These are phyloP conservation scores for Nasua narica DNA, from an alignment of 2,797 vertebrate genomes.

Conservation along the genomic window DNA sequence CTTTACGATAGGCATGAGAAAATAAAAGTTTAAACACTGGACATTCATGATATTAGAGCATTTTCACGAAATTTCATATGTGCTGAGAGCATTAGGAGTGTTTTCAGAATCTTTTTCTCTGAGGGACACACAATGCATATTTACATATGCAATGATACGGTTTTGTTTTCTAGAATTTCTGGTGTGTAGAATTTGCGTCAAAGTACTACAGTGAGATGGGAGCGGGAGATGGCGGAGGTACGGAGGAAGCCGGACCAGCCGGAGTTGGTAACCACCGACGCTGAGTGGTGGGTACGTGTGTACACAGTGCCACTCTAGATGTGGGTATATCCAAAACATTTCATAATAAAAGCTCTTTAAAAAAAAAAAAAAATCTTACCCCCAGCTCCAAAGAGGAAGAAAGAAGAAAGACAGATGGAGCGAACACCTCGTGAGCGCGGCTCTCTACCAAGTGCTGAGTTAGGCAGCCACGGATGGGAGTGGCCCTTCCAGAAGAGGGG, in stretches of 20 bases:
- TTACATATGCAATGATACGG: background rate
- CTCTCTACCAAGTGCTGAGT: rapidly evolving
- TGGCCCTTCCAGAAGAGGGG: background rate
- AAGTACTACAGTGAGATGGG: background rate
- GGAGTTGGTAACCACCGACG: rapidly evolving
- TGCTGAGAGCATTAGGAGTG: background rate
- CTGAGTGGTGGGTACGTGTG: rapidly evolving
- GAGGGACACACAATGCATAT: background rate
- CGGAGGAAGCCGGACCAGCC: background rate
- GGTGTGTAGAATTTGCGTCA: background rate
- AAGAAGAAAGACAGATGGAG: background rate
- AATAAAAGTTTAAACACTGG: background rate
- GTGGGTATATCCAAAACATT: background rate
- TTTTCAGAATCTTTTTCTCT: background rate
- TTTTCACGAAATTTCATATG: background rate
- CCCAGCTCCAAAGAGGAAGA: background rate
- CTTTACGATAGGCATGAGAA: background rate
- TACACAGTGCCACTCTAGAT: rapidly evolving
- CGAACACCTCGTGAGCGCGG: background rate
- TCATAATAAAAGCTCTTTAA: background rate
- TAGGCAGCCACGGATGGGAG: rapidly evolving
- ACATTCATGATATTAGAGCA: background rate
- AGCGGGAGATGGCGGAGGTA: too few relatives aligned
- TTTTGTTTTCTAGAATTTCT: background rate
- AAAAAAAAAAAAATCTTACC: background rate